Conservation (phyloP, 23 tunicate genomes). For the Halocynthia roretzi region DNA sequence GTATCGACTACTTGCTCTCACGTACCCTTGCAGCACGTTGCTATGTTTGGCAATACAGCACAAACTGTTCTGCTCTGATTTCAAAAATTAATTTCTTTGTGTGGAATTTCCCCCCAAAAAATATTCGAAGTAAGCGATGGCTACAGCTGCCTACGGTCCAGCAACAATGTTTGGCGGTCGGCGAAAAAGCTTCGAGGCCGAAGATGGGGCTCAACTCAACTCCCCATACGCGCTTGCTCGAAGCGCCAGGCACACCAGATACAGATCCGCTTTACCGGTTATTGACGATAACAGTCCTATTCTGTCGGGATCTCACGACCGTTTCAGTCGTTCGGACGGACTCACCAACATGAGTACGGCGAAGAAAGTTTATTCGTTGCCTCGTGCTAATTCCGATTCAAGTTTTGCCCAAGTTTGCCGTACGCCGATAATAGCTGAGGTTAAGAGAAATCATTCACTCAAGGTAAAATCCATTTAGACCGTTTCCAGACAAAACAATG, state of each 20-base stretch:
- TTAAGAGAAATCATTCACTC: conserved; percentile 67
- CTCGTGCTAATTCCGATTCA: conserved; percentile 39
- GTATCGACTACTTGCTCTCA: too few relatives aligned
- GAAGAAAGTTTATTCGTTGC: conserved; percentile 14
- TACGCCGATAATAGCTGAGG: conserved; percentile 15
- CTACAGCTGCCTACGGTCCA: conserved; percentile 2
- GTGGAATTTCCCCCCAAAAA: too few relatives aligned
- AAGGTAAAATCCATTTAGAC: conserved; percentile 26
- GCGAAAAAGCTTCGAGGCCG: conserved; percentile 48
- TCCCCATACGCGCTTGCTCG: not conserved
- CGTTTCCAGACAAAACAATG: not conserved
- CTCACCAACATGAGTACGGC: not conserved
- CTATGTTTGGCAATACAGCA: too few relatives aligned
- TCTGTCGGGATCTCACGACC: not conserved
- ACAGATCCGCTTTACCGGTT: not conserved
- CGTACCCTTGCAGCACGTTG: too few relatives aligned
- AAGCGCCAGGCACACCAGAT: not conserved
- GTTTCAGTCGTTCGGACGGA: conserved; percentile 11
- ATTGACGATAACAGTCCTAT: conserved; percentile 1
- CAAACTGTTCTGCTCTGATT: too few relatives aligned
- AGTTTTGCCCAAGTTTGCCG: conserved; percentile 9
- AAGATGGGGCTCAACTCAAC: conserved; percentile 26
- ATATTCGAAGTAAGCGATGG: too few relatives aligned
- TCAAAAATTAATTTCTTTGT: too few relatives aligned
- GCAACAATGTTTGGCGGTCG: conserved; percentile 18